Evolutionary conservation across 1,140 invertebrate genomes (phyloP).

Genomic region (Papilio xuthus): DNA sequence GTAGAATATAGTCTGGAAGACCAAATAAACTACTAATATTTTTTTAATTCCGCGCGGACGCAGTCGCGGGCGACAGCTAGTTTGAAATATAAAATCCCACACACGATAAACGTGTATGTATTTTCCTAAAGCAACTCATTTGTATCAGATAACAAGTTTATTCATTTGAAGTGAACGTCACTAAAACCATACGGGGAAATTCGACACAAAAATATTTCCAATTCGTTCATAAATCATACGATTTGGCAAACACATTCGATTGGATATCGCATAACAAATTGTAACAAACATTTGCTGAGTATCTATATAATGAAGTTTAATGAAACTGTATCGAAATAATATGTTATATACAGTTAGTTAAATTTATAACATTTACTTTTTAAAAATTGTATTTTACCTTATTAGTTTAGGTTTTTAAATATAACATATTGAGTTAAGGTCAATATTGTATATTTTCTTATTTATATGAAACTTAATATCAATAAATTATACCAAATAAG

Average conservation of each 20-base stretch:
- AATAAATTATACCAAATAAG: constrained; percentile 31
- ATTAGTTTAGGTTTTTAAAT: background rate
- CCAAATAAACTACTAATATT: too few species aligned
- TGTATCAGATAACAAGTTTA: background rate
- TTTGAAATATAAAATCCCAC: too few species aligned
- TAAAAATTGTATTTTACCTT: background rate
- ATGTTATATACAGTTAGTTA: background rate
- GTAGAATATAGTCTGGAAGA: too few species aligned
- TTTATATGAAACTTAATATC: constrained; percentile 5
- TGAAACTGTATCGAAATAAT: background rate
- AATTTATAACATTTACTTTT: background rate
- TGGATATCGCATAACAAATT: background rate
- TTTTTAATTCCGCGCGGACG: too few species aligned
- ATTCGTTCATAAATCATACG: background rate
- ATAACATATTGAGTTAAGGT: constrained; percentile 22
- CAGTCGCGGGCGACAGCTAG: too few species aligned
- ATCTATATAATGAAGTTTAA: background rate
- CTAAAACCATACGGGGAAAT: background rate
- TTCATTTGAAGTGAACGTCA: background rate
- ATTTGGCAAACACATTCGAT: background rate
- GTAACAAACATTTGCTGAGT: background rate
- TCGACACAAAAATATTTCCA: background rate
- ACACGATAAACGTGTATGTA: too few species aligned
- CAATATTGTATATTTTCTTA: background rate
- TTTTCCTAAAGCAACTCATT: background rate